Conservation (phyloP, 2,888 invertebrate genomes). For the Chrysolina haemoptera region DNA sequence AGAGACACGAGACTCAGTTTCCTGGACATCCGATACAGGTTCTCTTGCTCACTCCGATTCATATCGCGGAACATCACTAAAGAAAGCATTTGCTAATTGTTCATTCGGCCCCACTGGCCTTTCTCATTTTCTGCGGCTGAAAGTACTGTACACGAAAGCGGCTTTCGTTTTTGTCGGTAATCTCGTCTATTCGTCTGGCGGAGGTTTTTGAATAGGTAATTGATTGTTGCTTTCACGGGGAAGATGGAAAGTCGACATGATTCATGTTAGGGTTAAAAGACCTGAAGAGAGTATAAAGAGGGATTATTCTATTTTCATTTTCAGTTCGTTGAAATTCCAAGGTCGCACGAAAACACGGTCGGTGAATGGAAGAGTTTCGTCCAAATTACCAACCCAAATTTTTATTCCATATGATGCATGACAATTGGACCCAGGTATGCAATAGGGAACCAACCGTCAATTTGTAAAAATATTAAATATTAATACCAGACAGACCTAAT, state of each 20-base stretch:
- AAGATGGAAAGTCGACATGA: neutral
- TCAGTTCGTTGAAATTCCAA: no score
- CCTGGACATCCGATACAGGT: constrained; percentile 75
- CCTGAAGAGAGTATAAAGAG: neutral
- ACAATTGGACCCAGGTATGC: no score
- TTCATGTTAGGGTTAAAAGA: neutral
- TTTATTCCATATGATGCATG: no score
- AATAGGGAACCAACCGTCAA: no score
- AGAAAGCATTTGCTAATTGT: constrained; percentile 68
- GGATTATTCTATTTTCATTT: no score
- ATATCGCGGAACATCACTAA: constrained; percentile 71
- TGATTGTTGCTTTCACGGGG: neutral
- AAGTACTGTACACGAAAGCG: constrained; percentile 23
- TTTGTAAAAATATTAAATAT: no score
- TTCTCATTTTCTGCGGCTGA: constrained; percentile 34
- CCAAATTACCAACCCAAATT: no score
- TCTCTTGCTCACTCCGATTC: constrained; percentile 78
- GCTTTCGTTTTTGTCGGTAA: constrained; percentile 1
- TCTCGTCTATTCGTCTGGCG: neutral
- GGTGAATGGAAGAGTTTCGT: no score
- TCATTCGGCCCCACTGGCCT: constrained; percentile 51
- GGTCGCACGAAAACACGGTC: no score
- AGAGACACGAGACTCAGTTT: constrained; percentile 71
- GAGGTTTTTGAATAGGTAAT: neutral
- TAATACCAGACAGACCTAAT: no score